Evolutionary conservation across 2,113 vertebrate species (phyloP), one percentile per base, ranked within the genome.

Genomic region (Fregata magnificens): DNA sequence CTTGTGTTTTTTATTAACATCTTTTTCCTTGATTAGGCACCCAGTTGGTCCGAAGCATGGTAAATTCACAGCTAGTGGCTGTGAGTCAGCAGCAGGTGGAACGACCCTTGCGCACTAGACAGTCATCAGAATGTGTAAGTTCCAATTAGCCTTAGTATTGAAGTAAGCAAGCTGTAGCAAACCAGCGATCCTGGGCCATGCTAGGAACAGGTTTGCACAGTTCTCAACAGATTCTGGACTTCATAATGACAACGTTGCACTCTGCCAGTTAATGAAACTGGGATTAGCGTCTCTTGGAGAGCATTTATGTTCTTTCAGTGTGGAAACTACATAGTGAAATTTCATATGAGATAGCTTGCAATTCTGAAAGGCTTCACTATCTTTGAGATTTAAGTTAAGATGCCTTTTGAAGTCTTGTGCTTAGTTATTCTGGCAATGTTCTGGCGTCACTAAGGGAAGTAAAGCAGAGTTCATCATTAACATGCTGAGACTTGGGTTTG

Each of bases 111-210:
- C 98, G 99, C 80, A 99, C 98, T 93, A 98, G 99, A 62, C 99
- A 99, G 92, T 95, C 99, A 3, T 99, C 99, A 53, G 99, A 99
- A 98, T 99, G 99, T 98, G 99, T 99, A 98, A 99, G 99, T 99
- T 88, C 25, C 72, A 49, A 56, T 34, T 65, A 78, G 72, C 78
- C 42, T 4, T 61, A 66, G 74, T 11, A 16, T 45, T 93, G 76
- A 52, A 91, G 71, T 83, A 26, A 87, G 55, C 49, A 85, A 66
- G 61, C 56, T 91, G 65, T 29, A 88, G 71, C 88, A 91, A 91
- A 44, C 24, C 38, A 92, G 49, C 2, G 1, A 18, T 42, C 34
- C n/a, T 69, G 55, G 7, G 63, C 49, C 36, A 2, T 50, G 67
- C 45, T 82, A 52, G 86, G 32, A 82, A 16, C 53, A 52, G 38